A percentile compares a stretch with the other conserved stretches of the same genome.
Evolutionary conservation across 2,888 invertebrate genomes (phyloP).

Genomic region (Agonopterix alstromeriana): DNA sequence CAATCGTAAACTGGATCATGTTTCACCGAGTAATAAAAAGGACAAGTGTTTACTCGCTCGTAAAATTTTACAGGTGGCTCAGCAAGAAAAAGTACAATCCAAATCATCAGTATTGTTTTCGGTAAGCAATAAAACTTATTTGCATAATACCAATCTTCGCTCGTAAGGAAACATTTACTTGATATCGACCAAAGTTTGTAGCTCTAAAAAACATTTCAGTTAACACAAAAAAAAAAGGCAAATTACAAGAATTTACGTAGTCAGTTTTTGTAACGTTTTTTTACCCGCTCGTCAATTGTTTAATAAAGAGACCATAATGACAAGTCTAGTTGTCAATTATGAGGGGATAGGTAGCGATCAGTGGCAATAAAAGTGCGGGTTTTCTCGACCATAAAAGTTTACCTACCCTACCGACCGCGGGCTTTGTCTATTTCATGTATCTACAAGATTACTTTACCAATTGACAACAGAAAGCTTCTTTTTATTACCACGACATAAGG

Average conservation of each 20-base stretch:
- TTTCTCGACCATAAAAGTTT: slow-evolving; percentile 67
- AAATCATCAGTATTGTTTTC: slow-evolving; percentile 15
- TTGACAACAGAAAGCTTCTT: slow-evolving; percentile 17
- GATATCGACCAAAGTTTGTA: not conserved
- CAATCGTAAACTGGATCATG: slow-evolving; percentile 3
- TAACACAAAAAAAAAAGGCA: no score
- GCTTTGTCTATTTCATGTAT: slow-evolving; percentile 49
- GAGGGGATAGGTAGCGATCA: slow-evolving; percentile 73
- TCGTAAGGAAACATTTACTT: no score
- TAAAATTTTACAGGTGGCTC: slow-evolving; percentile 18
- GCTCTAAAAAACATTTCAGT: not conserved
- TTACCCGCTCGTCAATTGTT: slow-evolving; percentile 22
- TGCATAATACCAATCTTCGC: slow-evolving; percentile 8
- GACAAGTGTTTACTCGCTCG: slow-evolving; percentile 11
- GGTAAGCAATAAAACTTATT: slow-evolving; percentile 19
- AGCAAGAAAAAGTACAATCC: slow-evolving; percentile 11
- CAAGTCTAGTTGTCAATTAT: slow-evolving; percentile 71
- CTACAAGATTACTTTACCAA: slow-evolving; percentile 25
- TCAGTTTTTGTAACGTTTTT: no score
- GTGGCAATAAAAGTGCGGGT: slow-evolving; percentile 70
- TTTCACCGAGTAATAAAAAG: slow-evolving; percentile 9
- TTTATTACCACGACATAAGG: slow-evolving; percentile 35
- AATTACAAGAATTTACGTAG: no score
- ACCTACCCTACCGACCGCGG: slow-evolving; percentile 64
- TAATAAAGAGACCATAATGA: slow-evolving; percentile 67